phyloP scores from a whole-genome alignment of 2,113 vertebrate genomes.

The Tinamus guttatus region DNA sequence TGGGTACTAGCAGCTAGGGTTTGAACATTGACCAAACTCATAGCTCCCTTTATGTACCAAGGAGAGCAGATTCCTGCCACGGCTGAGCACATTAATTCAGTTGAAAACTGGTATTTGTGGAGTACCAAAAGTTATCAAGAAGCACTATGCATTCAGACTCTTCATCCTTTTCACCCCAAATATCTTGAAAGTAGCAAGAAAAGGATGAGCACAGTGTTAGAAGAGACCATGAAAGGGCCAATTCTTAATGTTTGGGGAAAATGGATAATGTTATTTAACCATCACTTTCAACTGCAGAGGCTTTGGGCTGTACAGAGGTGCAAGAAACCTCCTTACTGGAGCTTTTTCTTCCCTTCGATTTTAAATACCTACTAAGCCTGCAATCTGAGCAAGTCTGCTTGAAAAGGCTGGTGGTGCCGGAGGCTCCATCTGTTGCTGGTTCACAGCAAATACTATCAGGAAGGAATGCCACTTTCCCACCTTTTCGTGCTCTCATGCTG shows the following conservation, averaged over 20 bases:
- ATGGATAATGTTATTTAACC: neutral
- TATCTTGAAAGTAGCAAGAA: neutral
- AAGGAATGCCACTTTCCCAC: neutral
- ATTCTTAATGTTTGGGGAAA: neutral
- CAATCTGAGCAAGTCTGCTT: neutral
- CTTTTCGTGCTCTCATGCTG: neutral
- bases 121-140: accelerated
- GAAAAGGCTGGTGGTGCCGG: neutral
- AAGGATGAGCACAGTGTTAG: neutral
- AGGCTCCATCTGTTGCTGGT: conserved; percentile 24
- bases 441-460: conserved; percentile 14
- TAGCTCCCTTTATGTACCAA: neutral
- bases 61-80: neutral
- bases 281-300: neutral
- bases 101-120: neutral
- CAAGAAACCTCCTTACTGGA: neutral
- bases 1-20: neutral
- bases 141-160: neutral
- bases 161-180: neutral
- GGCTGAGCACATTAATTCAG: accelerated
- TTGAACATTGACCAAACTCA: neutral
- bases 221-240: neutral
- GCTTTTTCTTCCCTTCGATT: neutral
- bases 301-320: neutral
- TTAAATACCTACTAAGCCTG: neutral